Evolutionary conservation across 2,888 invertebrate species (phyloP), one percentile per base, ranked within the genome.

Genomic region (Drosophila infuscata): DNA sequence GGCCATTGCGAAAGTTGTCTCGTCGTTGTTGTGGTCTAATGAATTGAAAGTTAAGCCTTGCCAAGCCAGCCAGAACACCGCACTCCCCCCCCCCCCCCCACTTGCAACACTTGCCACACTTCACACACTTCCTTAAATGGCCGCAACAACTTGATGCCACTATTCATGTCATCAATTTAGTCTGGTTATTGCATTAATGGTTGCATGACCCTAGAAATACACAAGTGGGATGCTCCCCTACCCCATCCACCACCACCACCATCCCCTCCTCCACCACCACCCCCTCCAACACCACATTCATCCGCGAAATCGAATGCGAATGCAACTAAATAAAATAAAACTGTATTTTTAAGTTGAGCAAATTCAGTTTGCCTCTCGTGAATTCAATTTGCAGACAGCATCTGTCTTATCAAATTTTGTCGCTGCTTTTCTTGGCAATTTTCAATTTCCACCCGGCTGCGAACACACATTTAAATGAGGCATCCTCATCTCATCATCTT

Each of bases 41-140:
- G 83, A 84, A 84, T 85, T 83, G 83, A 84, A 85, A 83, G 83
- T 83, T 84, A 81, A 81, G 82, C 67, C 67, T 72, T 29, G 17
- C 33, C 51, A 38, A 56, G 15, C 20, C 5, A 51, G 17, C 25
- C 41, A 43, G 29, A 20, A 52, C 30, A 9, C 46, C 46, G 4
- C 46, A 25, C 49, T 9, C 15, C 36, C 48, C 36, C 8, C 46
- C 15, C 20, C 12, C 15, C 36, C 48, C 36, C 8, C 46, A 20
- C 20, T 20, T 43, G 9, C 59, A 36, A 17, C 56, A 35, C 29
- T 20, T 9, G 9, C 59, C 48, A 17, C 56, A 35, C 29, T 20
- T 9, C 35, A 38, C 46, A 46, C 29, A 25, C 33, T 32, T 12
- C 3, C 41, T 32, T 12, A 15, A 11, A 15, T 33, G 20, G 11